Evolutionary conservation across 2,888 invertebrate genomes (phyloP).

Genomic region (Drosophila monieri): DNA sequence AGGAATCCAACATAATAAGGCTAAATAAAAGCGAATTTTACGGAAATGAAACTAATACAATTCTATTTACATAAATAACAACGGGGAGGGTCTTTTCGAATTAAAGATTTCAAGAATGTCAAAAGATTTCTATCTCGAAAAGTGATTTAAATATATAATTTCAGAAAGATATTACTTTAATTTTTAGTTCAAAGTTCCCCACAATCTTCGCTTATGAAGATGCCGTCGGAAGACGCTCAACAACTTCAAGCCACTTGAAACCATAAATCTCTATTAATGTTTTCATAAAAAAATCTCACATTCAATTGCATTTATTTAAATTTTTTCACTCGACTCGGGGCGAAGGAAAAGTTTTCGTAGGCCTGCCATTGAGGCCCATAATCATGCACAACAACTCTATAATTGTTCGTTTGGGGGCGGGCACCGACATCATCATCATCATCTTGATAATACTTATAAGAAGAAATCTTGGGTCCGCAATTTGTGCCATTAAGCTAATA

Average conservation of each 20-base stretch:
- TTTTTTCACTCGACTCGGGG: background rate
- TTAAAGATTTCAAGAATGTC: too few relatives aligned
- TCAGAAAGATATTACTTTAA: too few relatives aligned
- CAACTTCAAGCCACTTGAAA: background rate
- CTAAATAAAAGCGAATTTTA: constrained; percentile 8
- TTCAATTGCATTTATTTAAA: constrained; percentile 2
- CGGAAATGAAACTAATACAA: constrained; percentile 16
- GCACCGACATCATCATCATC: background rate
- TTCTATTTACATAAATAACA: constrained; percentile 3
- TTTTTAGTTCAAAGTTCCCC: too few relatives aligned
- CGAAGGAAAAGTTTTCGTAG: background rate
- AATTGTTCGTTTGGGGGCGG: constrained; percentile 1
- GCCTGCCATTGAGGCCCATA: background rate
- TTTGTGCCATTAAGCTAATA: constrained; percentile 2
- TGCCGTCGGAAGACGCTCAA: background rate
- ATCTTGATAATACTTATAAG: constrained; percentile 1
- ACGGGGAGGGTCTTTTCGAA: background rate
- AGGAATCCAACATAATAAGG: constrained; percentile 7
- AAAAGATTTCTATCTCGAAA: too few relatives aligned
- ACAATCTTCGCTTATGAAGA: background rate
- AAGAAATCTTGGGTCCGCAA: constrained; percentile 1
- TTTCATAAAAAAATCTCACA: constrained; percentile 1
- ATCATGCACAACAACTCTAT: constrained; percentile 2
- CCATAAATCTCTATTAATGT: constrained; percentile 2
- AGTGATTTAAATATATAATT: too few relatives aligned